Base-by-base conservation (phyloP, 1,140 invertebrate genomes). In the Protaetia brevitarsis region DNA sequence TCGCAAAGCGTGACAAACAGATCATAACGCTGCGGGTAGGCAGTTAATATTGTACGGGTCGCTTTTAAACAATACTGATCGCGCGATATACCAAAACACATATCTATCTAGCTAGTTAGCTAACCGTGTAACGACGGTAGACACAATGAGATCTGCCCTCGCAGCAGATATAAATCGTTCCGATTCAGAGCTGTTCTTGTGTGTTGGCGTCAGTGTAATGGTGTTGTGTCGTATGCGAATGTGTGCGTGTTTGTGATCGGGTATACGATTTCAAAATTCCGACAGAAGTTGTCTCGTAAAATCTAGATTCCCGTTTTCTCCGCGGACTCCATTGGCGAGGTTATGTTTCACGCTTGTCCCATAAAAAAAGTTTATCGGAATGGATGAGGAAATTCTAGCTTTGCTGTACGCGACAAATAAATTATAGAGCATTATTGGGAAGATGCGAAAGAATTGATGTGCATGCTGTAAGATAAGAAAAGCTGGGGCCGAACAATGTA, bases 261-360 rank as follows among this genome's bases (percentile, higher is more conserved):
- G 41, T 19, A 19, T 45, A 45, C 2, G 13, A 19, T 21, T 45
- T 45, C 41, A 45, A 2, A 45, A 45, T 45, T 45, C 41, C 41
- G 41, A 13, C 41, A 6, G 41, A 45, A 45, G 41, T 19, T 19
- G 41, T 19, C 41, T 45, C 41, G 13, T 45, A 45, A 45, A 45
- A 45, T 45, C 23, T 21, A 7, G 13, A 2, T 10, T 45, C 23
- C 41, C 41, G 10, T 13, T 19, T 45, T 16, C 41, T 45, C 41
- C 16, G 13, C 16, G 13, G 41, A 45, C 13, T 13, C 23, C 23
- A 45, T 45, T 21, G 41, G 13, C 13, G 19, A 37, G 41, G 16
- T 45, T 45, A 45, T 45, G 41, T 45, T 45, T 45, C 41, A 21
- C 41, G 13, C 41, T 45, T 45, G 41, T 45, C 41, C 23, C 41